phyloP scores from a whole-genome alignment of 2,888 invertebrate species.

The Diaphora mendica region DNA sequence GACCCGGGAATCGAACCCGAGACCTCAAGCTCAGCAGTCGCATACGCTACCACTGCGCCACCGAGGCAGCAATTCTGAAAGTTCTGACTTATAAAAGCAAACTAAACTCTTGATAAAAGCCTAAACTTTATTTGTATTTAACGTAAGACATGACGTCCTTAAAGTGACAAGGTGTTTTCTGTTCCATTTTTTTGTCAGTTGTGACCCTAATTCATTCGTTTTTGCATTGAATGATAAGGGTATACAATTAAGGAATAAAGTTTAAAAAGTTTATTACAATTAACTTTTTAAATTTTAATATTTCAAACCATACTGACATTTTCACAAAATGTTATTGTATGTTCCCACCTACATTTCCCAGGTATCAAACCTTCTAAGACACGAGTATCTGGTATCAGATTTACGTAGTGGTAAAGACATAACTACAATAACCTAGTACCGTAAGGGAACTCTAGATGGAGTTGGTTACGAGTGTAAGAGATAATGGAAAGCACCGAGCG shows the following conservation, averaged over 20 bases:
- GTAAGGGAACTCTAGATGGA: conserved; percentile 3
- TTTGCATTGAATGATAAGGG: too few relatives aligned
- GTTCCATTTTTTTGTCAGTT: neutral
- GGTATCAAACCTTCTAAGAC: neutral
- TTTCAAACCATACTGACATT: too few relatives aligned
- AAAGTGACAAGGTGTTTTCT: neutral
- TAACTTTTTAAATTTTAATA: too few relatives aligned
- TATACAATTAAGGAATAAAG: neutral
- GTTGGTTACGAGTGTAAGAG: neutral
- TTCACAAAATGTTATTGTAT: too few relatives aligned
- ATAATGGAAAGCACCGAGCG: neutral
- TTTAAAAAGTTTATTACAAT: too few relatives aligned
- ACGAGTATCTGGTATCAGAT: neutral
- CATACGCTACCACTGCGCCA: too few relatives aligned
- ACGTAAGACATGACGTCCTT: neutral
- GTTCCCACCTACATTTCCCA: neutral
- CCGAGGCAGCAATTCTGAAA: too few relatives aligned
- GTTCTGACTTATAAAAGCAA: too few relatives aligned
- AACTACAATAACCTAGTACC: neutral
- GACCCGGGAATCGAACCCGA: too few relatives aligned
- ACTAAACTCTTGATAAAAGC: too few relatives aligned
- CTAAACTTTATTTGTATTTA: neutral
- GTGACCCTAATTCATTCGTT: neutral
- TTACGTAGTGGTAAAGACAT: neutral
- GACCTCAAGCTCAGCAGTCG: too few relatives aligned